phyloP scores from a whole-genome alignment of 2,797 vertebrate species.

The Clamator glandarius region DNA sequence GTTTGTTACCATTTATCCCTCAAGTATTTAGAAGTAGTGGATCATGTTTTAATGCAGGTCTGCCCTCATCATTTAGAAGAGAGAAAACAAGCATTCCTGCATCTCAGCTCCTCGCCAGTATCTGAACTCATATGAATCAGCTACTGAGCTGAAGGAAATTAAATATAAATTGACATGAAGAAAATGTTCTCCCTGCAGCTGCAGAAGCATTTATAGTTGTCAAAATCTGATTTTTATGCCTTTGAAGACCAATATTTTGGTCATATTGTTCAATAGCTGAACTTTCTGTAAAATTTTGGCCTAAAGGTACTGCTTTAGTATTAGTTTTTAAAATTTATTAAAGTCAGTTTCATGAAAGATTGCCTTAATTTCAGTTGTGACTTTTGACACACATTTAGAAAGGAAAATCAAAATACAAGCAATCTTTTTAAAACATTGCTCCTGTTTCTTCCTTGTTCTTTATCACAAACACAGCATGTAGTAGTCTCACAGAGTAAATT shows the following conservation, averaged over 20 bases:
- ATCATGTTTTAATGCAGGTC: conserved; percentile 12
- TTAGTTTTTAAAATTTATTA: neutral
- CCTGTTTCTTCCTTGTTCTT: neutral
- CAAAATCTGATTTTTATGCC: conserved; percentile 7
- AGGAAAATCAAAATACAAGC: neutral
- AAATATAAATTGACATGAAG: conserved; percentile 51
- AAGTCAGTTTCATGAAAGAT: neutral
- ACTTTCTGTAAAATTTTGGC: neutral
- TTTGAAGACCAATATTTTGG: neutral
- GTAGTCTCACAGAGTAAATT: neutral
- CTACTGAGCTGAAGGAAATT: conserved; percentile 34
- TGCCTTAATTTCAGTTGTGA: neutral
- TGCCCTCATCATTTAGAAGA: neutral
- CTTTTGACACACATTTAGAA: neutral
- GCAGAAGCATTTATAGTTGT: neutral
- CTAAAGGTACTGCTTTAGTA: neutral
- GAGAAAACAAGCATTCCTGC: conserved; percentile 44
- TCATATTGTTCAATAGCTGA: neutral
- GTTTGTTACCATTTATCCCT: conserved; percentile 3
- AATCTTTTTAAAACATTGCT: neutral
- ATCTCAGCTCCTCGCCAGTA: neutral
- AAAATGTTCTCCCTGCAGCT: conserved; percentile 42
- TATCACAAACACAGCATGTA: neutral
- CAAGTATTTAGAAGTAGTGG: neutral
- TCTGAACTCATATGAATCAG: conserved; percentile 49